These are phyloP conservation scores for Parnassius smintheus DNA, from an alignment of 2,888 invertebrate species.

Conservation along the genomic window DNA sequence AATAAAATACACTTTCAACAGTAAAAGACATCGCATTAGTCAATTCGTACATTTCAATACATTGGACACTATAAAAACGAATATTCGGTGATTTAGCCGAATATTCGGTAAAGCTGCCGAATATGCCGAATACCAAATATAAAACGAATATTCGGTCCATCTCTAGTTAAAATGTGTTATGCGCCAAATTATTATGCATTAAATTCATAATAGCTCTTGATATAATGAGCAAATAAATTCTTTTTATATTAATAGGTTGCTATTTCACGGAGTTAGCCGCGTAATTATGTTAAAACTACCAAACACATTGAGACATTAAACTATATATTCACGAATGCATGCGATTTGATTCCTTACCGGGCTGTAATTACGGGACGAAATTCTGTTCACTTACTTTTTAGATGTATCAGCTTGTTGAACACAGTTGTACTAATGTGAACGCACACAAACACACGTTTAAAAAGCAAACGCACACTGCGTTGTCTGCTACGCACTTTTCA, in stretches of 20 bases:
- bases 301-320: conserved; percentile 26
- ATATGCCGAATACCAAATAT: no score
- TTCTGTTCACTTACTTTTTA: conserved; percentile 14
- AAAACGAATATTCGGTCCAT: no score
- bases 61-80: no score
- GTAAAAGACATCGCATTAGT: no score
- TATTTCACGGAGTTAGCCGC: conserved; percentile 20
- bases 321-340: conserved; percentile 11
- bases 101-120: no score
- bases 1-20: no score
- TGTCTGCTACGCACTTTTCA: conserved; percentile 44
- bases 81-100: no score
- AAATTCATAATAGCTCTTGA: background rate
- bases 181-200: background rate
- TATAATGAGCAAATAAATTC: background rate
- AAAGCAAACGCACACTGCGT: conserved; percentile 34
- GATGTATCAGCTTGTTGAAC: conserved; percentile 28
- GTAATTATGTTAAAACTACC: conserved; percentile 27
- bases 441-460: conserved; percentile 27
- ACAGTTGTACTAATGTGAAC: conserved; percentile 24
- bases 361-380: background rate
- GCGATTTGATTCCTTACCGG: conserved; percentile 7
- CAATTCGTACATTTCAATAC: no score
- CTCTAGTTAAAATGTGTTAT: background rate
- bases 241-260: conserved; percentile 22